Evolutionary conservation across 35 echinoderm and acorn worm genomes (phyloP).

Genomic region (Patiria miniata): DNA sequence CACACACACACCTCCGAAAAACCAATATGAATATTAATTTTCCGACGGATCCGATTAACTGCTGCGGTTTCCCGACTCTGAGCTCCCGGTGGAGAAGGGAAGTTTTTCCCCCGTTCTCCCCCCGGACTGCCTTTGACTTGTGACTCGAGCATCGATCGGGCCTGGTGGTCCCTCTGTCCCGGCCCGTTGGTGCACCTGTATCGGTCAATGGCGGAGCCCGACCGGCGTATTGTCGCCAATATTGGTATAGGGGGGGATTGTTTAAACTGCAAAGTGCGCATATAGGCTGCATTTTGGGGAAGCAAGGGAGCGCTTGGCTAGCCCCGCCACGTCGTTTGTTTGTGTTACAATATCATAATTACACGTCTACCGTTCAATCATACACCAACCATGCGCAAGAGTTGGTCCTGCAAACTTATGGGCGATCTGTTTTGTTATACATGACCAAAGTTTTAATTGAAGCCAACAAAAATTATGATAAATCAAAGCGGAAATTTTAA

Average conservation of each 20-base stretch:
- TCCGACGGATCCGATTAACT: constrained; percentile 12
- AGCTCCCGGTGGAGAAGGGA: background rate
- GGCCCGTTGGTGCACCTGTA: constrained; percentile 1
- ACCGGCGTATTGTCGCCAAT: constrained; percentile 20
- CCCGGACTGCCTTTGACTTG: constrained; percentile 17
- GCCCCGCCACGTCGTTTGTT: background rate
- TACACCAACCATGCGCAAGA: too few relatives aligned
- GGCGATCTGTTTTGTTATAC: too few relatives aligned
- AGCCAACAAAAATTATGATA: too few relatives aligned
- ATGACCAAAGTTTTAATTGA: too few relatives aligned
- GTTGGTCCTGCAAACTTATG: too few relatives aligned
- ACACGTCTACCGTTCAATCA: background rate
- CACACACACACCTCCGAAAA: constrained; percentile 2
- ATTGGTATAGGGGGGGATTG: constrained; percentile 9
- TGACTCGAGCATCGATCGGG: constrained; percentile 19
- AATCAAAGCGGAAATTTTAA: too few relatives aligned
- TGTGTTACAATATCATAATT: constrained; percentile 29
- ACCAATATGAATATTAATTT: constrained; percentile 28
- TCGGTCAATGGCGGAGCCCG: background rate
- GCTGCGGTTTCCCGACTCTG: background rate
- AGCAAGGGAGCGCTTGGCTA: background rate
- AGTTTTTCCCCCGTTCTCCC: background rate
- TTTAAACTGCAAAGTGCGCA: constrained; percentile 25
- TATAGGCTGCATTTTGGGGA: background rate
- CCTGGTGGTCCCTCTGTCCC: background rate